Base-by-base conservation (phyloP, 1,140 invertebrate genomes). In the Galleria mellonella region DNA sequence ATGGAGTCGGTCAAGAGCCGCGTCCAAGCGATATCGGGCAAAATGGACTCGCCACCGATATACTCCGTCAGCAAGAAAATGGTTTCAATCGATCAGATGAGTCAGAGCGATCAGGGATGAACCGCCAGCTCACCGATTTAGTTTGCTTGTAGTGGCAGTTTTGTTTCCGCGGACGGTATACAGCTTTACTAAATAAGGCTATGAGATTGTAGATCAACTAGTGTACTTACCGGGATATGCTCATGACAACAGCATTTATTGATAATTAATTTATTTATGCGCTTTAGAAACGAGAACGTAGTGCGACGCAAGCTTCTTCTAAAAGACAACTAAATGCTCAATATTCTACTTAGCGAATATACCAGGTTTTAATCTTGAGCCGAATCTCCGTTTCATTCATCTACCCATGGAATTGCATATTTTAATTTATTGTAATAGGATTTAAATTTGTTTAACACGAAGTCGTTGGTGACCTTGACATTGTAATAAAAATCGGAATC, bases 61-160 rank as follows among this genome's bases (percentile, higher is more conserved):
- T 87, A 87, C 47, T 83, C 86, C 2, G 65, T 87, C 30, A 83
- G 69, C 49, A 87, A 87, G 51, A 87, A 87, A 40, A 76, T 74
- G 58, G 50, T 81, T 4, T 53, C 70, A 1, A 15, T 77, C 28
- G 82, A 83, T 15, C 74, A 74, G 29, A 64, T 62, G 17, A 61
- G 46, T 15, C 54, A 68, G 32, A 47, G 23, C 41, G 77, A 82
- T 44, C 72, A 81, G 54, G 81, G 70, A 23, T 84, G 77, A 79
- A 42, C 33, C 28, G 10, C 14, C 17, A 27, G 36, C 15, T 44
- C 42, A 29, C 14, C 28, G 15, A 37, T 43, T 58, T 55, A 48
- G 53, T 58, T 72, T 52, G 70, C 72, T 74, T 74, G 63, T 81
- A 76, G 68, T 68, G 45, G 59, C 50, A 38, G 51, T 62, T 59